Base-by-base conservation (phyloP, 92 coral and sea anemone genomes). In the Epizoanthus fatuus region DNA sequence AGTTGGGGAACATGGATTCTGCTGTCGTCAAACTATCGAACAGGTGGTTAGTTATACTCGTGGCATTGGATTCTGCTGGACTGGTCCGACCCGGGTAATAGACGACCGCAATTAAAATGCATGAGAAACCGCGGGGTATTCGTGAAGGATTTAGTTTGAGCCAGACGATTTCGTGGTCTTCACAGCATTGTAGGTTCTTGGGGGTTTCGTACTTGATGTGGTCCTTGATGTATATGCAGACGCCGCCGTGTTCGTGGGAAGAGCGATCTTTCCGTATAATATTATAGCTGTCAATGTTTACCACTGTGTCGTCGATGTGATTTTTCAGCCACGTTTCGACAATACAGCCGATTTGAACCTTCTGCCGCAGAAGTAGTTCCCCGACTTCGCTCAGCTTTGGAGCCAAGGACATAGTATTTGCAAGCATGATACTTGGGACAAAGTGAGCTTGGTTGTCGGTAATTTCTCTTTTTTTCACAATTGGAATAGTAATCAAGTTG, bases 151-250 rank as follows among this genome's bases (percentile, higher is more conserved):
- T 85, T 11, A 85, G 72, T 64, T 75, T 75, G 12, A 86, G 35
- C 90, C 90, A 77, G 15, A 86, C 55, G 13, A 86, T 70, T 86
- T 79, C 80, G 67, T 86, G 86, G 6, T 86, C 79, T 40, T 71
- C 62, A 22, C 90, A 86, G 51, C 90, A 86, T 68, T 77, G 85
- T 37, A 69, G 39, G 51, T 54, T 79, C 11, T 70, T 72, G 51
- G 81, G 91, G 20, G 80, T 47, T 79, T 70, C 79, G 63, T 56
- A 79, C 54, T 86, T 72, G 70, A 86, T 86, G 29, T 79, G 44
- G 15, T 86, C 80, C 54, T 67, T 56, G 29, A 77, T 38, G 47
- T 86, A 86, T 4, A 57, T 58, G 69, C 86, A 86, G 12, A 86
- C 90, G 14, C 90, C 90, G 5, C 90, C 90, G 52, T 79, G 90